Percentiles rank a stretch among this genome's conserved stretches.
phyloP scores from a whole-genome alignment of 2,888 invertebrate genomes.

The Rhogogaster chlorosoma region DNA sequence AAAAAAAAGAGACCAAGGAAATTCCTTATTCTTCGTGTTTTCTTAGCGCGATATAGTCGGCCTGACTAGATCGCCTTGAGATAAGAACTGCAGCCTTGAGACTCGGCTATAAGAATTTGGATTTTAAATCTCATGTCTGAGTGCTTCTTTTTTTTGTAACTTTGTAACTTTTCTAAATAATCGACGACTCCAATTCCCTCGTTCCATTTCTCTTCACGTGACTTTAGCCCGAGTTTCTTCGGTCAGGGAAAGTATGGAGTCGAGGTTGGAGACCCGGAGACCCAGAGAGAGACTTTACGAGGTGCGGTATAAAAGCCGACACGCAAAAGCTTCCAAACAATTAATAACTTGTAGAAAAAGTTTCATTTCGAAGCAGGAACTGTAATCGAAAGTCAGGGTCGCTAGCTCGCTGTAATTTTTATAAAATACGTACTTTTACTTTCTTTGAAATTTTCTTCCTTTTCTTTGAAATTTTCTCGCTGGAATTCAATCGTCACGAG shows the following conservation, averaged over 20 bases:
- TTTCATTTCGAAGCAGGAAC: not conserved
- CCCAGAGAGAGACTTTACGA: not conserved
- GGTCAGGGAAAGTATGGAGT: not conserved
- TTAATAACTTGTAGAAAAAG: not conserved
- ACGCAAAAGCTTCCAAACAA: slow-evolving; percentile 37
- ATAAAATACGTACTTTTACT: too few relatives aligned
- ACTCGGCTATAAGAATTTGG: not conserved
- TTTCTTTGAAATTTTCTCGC: not conserved
- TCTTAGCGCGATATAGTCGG: not conserved
- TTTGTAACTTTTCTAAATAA: not conserved
- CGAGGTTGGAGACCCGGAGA: slow-evolving; percentile 1
- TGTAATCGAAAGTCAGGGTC: not conserved
- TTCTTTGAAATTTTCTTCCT: not conserved
- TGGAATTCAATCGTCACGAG: not conserved
- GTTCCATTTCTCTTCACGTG: not conserved
- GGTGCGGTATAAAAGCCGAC: not conserved
- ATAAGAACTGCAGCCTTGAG: slow-evolving; percentile 8
- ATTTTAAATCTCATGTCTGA: not conserved
- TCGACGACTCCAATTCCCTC: not conserved
- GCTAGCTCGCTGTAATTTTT: not conserved
- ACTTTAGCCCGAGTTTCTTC: slow-evolving; percentile 3
- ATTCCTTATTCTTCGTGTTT: not conserved
- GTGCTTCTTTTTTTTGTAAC: too few relatives aligned
- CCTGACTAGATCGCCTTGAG: not conserved
- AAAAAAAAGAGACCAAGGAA: not conserved